A percentile compares a stretch with the other conserved stretches of the same genome.
Conservation (phyloP, 1,140 invertebrate species). For the Harpegnathos saltator region DNA sequence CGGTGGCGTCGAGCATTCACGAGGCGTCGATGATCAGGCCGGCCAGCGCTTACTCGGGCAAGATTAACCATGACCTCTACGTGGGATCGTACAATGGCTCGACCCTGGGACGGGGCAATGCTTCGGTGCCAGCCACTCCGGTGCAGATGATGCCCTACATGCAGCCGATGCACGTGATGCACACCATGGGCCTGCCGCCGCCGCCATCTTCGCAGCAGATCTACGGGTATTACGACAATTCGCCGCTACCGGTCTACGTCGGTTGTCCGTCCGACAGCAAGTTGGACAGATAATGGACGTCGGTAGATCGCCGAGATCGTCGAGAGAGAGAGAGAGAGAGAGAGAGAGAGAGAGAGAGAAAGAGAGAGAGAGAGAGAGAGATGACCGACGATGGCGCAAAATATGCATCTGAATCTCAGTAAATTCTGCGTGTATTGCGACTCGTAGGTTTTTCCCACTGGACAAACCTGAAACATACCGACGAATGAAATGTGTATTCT, state of each 20-base stretch:
- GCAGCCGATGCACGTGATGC: conserved; percentile 79
- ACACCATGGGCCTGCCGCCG: conserved; percentile 67
- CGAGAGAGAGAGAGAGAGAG: background rate
- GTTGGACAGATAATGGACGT: conserved; percentile 80
- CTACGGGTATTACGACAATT: conserved; percentile 83
- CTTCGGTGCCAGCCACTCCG: conserved; percentile 70
- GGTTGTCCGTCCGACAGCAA: conserved; percentile 81
- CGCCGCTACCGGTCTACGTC: conserved; percentile 81
- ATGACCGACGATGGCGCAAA: no score
- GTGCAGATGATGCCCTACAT: conserved; percentile 82
- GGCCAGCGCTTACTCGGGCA: conserved; percentile 81
- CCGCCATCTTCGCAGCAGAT: conserved; percentile 76
- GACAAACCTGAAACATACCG: no score
- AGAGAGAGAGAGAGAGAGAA: background rate
- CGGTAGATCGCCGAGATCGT: background rate
- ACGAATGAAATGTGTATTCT: no score
- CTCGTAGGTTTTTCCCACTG: no score
- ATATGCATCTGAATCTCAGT: no score
- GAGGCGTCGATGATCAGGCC: conserved; percentile 83
- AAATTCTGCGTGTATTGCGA: no score
- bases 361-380: background rate
- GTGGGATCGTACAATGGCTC: conserved; percentile 83
- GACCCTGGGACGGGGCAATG: conserved; percentile 77
- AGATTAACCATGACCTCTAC: conserved; percentile 83
- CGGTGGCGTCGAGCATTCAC: conserved; percentile 82